These are phyloP conservation scores for Dryoscopus gambensis DNA, from an alignment of 2,113 vertebrate genomes.

Conservation along the genomic window DNA sequence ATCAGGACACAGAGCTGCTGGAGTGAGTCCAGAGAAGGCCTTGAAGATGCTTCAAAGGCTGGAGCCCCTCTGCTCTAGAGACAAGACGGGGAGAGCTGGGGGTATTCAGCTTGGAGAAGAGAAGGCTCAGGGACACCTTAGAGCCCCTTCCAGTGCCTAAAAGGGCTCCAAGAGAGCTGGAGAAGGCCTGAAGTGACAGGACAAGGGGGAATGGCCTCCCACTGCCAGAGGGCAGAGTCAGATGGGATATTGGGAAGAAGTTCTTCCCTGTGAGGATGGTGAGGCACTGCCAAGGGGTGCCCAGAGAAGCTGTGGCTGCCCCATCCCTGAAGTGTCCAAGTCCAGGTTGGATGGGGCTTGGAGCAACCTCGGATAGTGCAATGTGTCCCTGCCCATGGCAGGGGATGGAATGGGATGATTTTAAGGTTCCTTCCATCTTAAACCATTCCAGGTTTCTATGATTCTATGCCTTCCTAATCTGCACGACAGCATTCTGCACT, in stretches of 20 bases:
- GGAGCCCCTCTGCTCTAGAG: neutral
- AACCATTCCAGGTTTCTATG: neutral
- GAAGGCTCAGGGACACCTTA: neutral
- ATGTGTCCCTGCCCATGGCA: neutral
- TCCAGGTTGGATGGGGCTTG: neutral
- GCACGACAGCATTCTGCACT: neutral
- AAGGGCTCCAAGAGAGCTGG: neutral
- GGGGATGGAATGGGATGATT: neutral
- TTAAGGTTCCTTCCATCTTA: neutral
- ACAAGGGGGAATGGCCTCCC: neutral
- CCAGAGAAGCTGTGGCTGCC: neutral
- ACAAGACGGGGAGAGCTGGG: neutral
- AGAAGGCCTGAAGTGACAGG: neutral
- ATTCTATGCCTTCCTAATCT: neutral
- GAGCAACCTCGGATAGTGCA: neutral
- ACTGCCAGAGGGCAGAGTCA: neutral
- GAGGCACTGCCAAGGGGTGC: neutral
- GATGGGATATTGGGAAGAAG: neutral
- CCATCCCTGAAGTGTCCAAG: neutral
- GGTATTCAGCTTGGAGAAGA: neutral
- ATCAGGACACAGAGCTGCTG: neutral
- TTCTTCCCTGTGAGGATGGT: accelerated
- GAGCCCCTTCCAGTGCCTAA: neutral
- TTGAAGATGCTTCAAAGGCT: neutral
- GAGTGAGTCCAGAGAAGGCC: neutral